Evolutionary conservation across 1,140 invertebrate species (phyloP).

Genomic region (Drosophila trapezifrons): DNA sequence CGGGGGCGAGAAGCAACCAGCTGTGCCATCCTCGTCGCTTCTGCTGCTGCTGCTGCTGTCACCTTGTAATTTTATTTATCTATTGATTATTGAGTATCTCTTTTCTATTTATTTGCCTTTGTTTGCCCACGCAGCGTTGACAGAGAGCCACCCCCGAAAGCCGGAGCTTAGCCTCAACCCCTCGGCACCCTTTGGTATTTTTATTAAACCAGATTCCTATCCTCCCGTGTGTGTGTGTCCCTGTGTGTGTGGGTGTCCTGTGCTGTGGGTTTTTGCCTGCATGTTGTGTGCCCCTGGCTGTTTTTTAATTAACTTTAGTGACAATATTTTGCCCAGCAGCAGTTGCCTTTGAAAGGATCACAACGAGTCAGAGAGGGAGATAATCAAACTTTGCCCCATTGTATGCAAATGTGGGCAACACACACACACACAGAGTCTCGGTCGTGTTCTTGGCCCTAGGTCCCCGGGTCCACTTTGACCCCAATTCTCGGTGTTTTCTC

Average conservation of each 20-base stretch:
- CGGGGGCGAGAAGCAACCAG: constrained; percentile 30
- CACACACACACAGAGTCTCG: constrained; percentile 20
- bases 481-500: constrained; percentile 37
- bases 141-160: constrained; percentile 48
- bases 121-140: constrained; percentile 77
- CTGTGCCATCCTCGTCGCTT: constrained; percentile 58
- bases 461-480: constrained; percentile 55
- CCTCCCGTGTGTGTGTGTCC: constrained; percentile 26
- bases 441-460: constrained; percentile 23
- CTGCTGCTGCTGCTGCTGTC: constrained; percentile 62
- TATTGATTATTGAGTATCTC: constrained; percentile 83
- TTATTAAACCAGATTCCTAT: constrained; percentile 73
- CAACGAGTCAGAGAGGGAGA: constrained; percentile 36
- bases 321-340: constrained; percentile 73
- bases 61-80: constrained; percentile 83
- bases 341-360: constrained; percentile 36
- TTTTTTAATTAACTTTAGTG: constrained; percentile 83
- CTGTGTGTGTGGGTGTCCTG: constrained; percentile 11
- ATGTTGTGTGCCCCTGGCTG: constrained; percentile 66
- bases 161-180: not conserved
- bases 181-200: constrained; percentile 57
- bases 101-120: constrained; percentile 83
- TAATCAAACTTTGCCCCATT: constrained; percentile 70
- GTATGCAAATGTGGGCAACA: constrained; percentile 67
- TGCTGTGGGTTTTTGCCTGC: constrained; percentile 9